Conservation (phyloP, 2,888 invertebrate genomes). For the Drosophila hawaiiensis region DNA sequence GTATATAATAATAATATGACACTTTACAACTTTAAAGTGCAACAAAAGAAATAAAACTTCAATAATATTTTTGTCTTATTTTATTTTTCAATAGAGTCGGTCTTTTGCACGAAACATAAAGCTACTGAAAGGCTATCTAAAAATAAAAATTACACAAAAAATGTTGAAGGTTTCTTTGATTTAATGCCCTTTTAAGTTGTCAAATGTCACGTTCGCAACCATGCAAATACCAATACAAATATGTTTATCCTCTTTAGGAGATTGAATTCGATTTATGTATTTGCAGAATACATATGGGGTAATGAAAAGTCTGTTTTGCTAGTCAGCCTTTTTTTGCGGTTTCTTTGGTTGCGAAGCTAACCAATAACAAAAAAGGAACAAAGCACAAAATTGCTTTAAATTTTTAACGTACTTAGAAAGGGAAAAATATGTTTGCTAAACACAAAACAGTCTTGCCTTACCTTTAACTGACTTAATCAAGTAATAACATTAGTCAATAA, state of each 20-base stretch:
- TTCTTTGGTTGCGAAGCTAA: neutral
- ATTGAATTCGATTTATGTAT: neutral
- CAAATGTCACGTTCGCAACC: neutral
- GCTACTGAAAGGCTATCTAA: neutral
- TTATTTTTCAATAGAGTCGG: neutral
- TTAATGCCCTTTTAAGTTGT: neutral
- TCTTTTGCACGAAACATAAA: neutral
- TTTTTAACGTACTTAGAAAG: neutral
- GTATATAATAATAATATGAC: neutral
- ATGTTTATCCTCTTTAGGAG: neutral
- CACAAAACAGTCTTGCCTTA: neutral
- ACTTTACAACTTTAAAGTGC: neutral
- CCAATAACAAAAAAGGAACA: neutral
- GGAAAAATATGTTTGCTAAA: neutral
- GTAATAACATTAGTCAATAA: neutral
- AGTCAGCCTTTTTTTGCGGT: neutral
- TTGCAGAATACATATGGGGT: neutral
- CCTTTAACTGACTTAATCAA: no score
- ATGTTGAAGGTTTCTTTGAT: neutral
- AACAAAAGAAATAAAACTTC: neutral
- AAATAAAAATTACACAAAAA: neutral
- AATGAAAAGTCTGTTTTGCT: neutral
- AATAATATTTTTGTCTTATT: neutral
- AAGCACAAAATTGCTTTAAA: neutral
- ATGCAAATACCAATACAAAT: neutral